These are phyloP conservation scores for Myodes glareolus DNA, from an alignment of 2,113 vertebrate species.

Conservation along the genomic window DNA sequence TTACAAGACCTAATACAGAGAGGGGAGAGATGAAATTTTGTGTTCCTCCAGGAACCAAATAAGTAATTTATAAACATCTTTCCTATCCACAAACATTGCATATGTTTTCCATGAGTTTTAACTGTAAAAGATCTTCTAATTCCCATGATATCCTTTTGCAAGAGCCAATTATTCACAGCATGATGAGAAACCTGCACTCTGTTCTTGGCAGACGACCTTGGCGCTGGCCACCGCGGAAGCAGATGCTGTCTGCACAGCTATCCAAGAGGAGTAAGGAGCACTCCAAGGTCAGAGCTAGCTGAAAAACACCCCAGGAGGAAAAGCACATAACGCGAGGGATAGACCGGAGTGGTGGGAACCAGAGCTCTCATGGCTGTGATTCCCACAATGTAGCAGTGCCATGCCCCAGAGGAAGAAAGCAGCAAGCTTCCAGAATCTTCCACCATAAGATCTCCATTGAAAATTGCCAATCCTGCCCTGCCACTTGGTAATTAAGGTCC, in stretches of 20 bases:
- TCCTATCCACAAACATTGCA: not conserved
- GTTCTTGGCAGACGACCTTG: slow-evolving; percentile 25
- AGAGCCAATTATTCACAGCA: slow-evolving; percentile 53
- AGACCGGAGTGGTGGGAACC: slow-evolving; percentile 48
- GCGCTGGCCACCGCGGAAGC: slow-evolving; percentile 16
- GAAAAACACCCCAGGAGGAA: slow-evolving; percentile 54
- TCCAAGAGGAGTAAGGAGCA: slow-evolving; percentile 49
- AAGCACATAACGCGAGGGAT: slow-evolving; percentile 45
- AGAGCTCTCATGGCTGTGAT: not conserved
- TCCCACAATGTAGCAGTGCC: accelerated
- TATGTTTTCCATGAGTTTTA: slow-evolving; percentile 15
- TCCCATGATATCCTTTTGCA: not conserved
- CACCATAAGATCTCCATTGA: not conserved
- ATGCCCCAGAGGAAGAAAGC: accelerated
- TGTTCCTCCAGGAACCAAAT: not conserved
- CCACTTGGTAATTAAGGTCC: not conserved
- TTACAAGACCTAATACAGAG: not conserved
- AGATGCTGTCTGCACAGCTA: slow-evolving; percentile 49
- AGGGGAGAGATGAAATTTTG: not conserved
- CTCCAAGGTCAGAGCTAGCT: slow-evolving; percentile 57
- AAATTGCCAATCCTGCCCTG: not conserved
- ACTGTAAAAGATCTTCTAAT: slow-evolving; percentile 28
- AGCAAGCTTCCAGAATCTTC: not conserved
- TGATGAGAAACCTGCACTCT: slow-evolving; percentile 38
- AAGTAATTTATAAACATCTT: not conserved